Conservation (phyloP, 2,113 vertebrate genomes). For the Pterocles gutturalis region DNA sequence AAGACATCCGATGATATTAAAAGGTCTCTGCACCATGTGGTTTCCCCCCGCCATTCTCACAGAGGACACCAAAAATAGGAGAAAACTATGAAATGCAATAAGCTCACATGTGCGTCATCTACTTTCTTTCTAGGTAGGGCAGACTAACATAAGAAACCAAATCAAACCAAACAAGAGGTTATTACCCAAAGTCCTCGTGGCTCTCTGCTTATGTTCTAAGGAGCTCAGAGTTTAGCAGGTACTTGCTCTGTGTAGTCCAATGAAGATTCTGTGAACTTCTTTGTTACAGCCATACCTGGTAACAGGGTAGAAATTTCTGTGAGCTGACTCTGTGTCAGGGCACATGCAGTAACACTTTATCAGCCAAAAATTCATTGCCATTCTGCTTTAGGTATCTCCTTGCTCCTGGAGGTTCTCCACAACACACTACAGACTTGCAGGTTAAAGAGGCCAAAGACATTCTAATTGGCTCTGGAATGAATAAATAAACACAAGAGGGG, state of each 20-base stretch:
- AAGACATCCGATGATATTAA: background rate
- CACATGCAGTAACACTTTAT: background rate
- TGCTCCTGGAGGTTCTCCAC: background rate
- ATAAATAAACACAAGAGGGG: background rate
- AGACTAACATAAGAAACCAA: background rate
- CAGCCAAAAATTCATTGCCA: background rate
- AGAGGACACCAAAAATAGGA: background rate
- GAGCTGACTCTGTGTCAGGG: background rate
- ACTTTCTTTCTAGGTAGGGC: background rate
- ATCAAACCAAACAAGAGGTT: background rate
- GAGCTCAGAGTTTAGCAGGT: background rate
- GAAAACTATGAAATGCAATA: background rate
- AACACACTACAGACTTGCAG: background rate
- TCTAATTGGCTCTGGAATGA: background rate
- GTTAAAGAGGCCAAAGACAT: background rate
- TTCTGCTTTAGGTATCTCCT: background rate
- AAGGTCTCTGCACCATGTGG: background rate
- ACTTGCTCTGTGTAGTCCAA: background rate
- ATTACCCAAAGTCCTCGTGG: accelerated
- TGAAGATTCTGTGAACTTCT: background rate
- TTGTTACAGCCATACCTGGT: accelerated
- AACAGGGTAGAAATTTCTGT: background rate
- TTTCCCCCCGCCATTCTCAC: background rate
- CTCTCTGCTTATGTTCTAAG: background rate
- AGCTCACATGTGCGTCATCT: background rate